Evolutionary conservation across 2,888 invertebrate genomes (phyloP).

Genomic region (Poecilus cupreus): DNA sequence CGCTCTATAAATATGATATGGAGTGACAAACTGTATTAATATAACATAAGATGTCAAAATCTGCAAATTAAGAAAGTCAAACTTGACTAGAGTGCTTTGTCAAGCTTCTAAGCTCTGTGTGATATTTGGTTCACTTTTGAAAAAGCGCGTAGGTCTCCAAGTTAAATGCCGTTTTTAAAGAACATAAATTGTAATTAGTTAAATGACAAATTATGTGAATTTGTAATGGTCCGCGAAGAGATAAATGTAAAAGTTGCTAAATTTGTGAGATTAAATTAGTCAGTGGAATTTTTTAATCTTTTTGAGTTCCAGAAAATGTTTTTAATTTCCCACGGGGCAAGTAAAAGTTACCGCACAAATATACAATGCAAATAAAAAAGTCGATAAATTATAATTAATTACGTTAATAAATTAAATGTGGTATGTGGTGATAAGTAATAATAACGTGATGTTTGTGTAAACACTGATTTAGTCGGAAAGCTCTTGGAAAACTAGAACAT

Average conservation of each 20-base stretch:
- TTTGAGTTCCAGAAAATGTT: background rate
- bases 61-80: too few relatives aligned
- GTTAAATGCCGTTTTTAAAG: conserved; percentile 3
- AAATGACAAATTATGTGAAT: conserved; percentile 48
- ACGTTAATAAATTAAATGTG: too few relatives aligned
- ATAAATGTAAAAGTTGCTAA: conserved; percentile 45
- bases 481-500: conserved; percentile 17
- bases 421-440: too few relatives aligned
- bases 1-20: too few relatives aligned
- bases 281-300: conserved; percentile 20
- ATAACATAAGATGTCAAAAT: too few relatives aligned
- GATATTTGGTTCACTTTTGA: background rate
- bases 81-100: too few relatives aligned
- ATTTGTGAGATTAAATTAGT: conserved; percentile 45
- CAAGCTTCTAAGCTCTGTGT: too few relatives aligned
- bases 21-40: too few relatives aligned
- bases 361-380: too few relatives aligned
- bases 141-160: background rate
- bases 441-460: background rate
- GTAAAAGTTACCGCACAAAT: too few relatives aligned
- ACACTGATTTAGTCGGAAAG: background rate
- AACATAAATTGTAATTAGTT: conserved; percentile 34
- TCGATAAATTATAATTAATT: too few relatives aligned
- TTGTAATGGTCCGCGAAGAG: background rate
- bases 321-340: conserved; percentile 49